Base-by-base conservation (phyloP, 1,140 invertebrate species). In the Ceratina calcarata region DNA sequence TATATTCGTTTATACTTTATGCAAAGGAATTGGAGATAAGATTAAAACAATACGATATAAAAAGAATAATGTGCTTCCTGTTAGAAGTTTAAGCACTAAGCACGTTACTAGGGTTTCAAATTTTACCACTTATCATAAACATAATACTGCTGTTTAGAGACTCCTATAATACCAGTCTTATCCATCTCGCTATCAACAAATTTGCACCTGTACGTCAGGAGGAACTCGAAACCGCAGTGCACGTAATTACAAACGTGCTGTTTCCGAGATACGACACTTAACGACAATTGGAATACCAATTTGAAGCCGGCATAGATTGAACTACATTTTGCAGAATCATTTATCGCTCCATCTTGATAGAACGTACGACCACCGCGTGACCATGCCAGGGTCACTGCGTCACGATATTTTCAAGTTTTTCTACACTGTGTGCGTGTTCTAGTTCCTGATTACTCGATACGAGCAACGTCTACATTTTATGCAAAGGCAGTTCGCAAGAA, bases 341-440 rank as follows among this genome's bases (percentile, higher is more conserved):
- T 53, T 53, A 68, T 53, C 49, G 66, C 1, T 7, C 6, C 20
- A 68, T 53, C 66, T 53, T 49, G 49, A 68, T 16, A 18, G 45
- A 27, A 49, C 15, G 15, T 18, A 18, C 66, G 16, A 22, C 16
- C 22, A 68, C 16, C 53, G 66, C 66, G 66, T 68, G 66, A 68
- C 66, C 18, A 27, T 18, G 12, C 10, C 3, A 2, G 10, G 66
- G 66, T 27, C 22, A 24, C 1, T 24, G 0, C 12, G 24, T n/a
- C 18, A 12, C 57, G 65, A 51, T 51, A 68, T 53, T 53, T 68
- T 68, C 24, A 53, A 68, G 6, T 24, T 13, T 51, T 18, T 24
- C 10, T 18, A 18, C 49, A 1, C 4, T 3, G 6, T 10, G 0
- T 45, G 37, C 37, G 37, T 18, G 49, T 68, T 53, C 3, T 3